Conservation (phyloP, 92 coral and sea anemone genomes). For the Epizoanthus scotinus region DNA sequence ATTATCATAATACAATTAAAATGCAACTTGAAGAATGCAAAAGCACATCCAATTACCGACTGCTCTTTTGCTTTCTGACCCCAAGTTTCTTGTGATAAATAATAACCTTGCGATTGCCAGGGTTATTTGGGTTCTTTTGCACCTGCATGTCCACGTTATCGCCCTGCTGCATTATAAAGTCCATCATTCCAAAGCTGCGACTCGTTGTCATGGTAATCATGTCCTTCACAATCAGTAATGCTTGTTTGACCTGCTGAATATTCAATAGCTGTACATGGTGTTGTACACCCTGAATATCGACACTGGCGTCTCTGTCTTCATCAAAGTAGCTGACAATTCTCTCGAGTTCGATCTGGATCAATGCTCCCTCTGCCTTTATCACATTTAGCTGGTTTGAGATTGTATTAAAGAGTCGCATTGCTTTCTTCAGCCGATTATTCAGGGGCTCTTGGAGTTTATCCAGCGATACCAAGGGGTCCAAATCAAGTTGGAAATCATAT, state of each 20-base stretch:
- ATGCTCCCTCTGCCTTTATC: slow-evolving; percentile 66
- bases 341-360: slow-evolving; percentile 75
- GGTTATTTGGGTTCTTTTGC: slow-evolving; percentile 60
- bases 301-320: slow-evolving; percentile 54
- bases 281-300: slow-evolving; percentile 67
- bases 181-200: slow-evolving; percentile 80
- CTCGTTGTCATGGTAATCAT: slow-evolving; percentile 61
- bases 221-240: slow-evolving; percentile 85
- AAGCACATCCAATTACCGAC: slow-evolving; percentile 2
- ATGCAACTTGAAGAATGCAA: neutral
- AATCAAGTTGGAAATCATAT: slow-evolving; percentile 87
- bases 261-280: slow-evolving; percentile 85
- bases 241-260: slow-evolving; percentile 91
- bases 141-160: slow-evolving; percentile 92
- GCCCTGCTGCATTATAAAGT: slow-evolving; percentile 91
- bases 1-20: no score
- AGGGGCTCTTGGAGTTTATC: slow-evolving; percentile 75
- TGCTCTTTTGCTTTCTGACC: slow-evolving; percentile 57
- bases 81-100: slow-evolving; percentile 84
- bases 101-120: slow-evolving; percentile 80
- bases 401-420: slow-evolving; percentile 70
- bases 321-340: slow-evolving; percentile 68
- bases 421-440: slow-evolving; percentile 66
- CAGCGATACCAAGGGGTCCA: slow-evolving; percentile 82
- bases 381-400: slow-evolving; percentile 80